Conservation (phyloP, 2,888 invertebrate genomes). For the Eilema caniola region DNA sequence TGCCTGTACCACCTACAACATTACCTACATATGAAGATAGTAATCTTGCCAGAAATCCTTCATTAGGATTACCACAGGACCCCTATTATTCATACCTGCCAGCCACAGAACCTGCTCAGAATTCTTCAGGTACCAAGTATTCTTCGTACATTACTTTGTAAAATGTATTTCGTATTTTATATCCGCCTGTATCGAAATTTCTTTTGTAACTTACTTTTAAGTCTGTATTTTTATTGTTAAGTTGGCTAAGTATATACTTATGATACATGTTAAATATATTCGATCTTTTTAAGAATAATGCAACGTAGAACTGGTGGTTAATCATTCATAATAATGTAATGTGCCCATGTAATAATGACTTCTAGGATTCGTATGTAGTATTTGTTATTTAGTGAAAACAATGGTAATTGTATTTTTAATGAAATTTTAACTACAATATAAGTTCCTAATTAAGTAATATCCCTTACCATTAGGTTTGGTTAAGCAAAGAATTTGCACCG, state of each 20-base stretch:
- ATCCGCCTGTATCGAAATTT: not conserved
- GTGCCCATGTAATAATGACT: not conserved
- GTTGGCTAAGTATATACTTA: not conserved
- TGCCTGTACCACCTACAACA: slow-evolving; percentile 63
- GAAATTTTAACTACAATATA: not conserved
- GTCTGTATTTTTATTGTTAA: not conserved
- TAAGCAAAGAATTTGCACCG: not conserved
- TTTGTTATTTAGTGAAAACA: not conserved
- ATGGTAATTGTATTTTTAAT: not conserved
- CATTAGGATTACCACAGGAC: slow-evolving; percentile 69
- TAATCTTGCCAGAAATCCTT: slow-evolving; percentile 61
- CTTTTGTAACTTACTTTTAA: too few species aligned
- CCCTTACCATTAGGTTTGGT: not conserved
- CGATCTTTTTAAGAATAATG: not conserved
- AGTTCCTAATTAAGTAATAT: not conserved
- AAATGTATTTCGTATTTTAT: slow-evolving; percentile 24
- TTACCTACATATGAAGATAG: slow-evolving; percentile 76
- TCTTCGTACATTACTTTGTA: slow-evolving; percentile 77
- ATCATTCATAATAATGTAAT: not conserved
- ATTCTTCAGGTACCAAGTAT: slow-evolving; percentile 67
- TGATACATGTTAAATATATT: not conserved
- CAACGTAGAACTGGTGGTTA: not conserved
- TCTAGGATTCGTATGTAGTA: too few species aligned
- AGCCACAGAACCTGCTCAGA: slow-evolving; percentile 67
- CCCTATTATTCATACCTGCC: slow-evolving; percentile 74